These are phyloP conservation scores for Lycodopsis pacificus DNA, from an alignment of 2,797 vertebrate species.

Conservation along the genomic window DNA sequence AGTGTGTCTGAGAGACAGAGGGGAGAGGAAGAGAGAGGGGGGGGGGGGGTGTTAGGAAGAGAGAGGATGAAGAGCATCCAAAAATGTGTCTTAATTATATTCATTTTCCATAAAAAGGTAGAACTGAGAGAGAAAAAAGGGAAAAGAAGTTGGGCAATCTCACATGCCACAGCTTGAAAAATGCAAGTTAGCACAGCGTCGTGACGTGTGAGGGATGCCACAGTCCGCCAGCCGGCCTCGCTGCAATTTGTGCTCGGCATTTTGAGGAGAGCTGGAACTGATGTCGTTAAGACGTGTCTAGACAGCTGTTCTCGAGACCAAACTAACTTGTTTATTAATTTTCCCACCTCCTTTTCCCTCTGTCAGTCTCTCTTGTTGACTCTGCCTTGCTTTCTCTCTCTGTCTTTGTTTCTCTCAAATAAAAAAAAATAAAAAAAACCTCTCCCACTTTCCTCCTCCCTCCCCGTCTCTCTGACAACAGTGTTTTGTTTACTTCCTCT, in stretches of 20 bases:
- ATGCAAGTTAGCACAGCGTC: slow-evolving; percentile 54
- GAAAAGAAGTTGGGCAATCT: slow-evolving; percentile 35
- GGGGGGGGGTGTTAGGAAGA: slow-evolving; percentile 14
- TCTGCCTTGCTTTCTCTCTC: slow-evolving; percentile 37
- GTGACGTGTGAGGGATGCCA: slow-evolving; percentile 61
- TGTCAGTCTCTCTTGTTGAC: slow-evolving; percentile 39
- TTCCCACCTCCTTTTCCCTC: slow-evolving; percentile 34
- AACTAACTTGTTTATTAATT: slow-evolving; percentile 73
- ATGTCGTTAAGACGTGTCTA: slow-evolving; percentile 68
- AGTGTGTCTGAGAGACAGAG: slow-evolving; percentile 45
- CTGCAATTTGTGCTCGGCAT: slow-evolving; percentile 32
- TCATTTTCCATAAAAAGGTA: slow-evolving; percentile 53
- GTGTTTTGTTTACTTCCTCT: slow-evolving; percentile 57
- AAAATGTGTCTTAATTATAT: slow-evolving; percentile 48
- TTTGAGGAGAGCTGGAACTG: slow-evolving; percentile 37
- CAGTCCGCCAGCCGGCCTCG: slow-evolving; percentile 47
- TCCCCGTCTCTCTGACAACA: slow-evolving; percentile 56
- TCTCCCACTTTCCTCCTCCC: slow-evolving; percentile 39
- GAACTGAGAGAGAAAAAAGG: slow-evolving; percentile 11
- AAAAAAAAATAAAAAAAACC: slow-evolving; percentile 7
- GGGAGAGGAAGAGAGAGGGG: background rate
- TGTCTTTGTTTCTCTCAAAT: slow-evolving; percentile 45
- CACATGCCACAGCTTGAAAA: slow-evolving; percentile 68
- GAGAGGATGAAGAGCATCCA: slow-evolving; percentile 50
- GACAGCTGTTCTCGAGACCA: slow-evolving; percentile 71